Evolutionary conservation across 2,888 invertebrate species (phyloP), one percentile per base, ranked within the genome.

Genomic region (Lepidocyrtoides sp.): DNA sequence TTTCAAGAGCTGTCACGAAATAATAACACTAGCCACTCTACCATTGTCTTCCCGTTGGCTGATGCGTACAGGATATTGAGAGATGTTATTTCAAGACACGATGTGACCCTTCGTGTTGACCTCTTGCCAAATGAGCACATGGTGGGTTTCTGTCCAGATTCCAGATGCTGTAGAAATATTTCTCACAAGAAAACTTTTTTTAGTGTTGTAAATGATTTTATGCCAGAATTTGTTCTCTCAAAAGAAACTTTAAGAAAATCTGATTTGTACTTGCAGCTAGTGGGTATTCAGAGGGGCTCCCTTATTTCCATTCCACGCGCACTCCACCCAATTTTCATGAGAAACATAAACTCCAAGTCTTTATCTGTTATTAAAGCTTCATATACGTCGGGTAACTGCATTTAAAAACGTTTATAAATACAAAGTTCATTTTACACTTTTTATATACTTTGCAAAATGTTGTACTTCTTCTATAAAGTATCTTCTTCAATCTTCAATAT

Each of bases 41-140:
- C 94, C 57, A 94, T 95, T 51, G 94, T 94, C 54, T 94, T 94
- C 82, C 93, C 94, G 5, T 82, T 94, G 92, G 94, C 94, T 29
- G 95, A 95, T 88, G 95, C 95, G 32, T 95, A 94, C 91, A 93
- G 94, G 36, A 94, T 95, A 54, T 94, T 95, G 8, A 94, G 94
- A 20, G 94, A 94, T 90, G 94, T 95, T 63, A 95, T 94, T 20
- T 94, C 94, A 29, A 93, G 94, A 17, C 94, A 95, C 75, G 94
- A 95, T 88, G 94, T 95, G 32, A 94, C 94, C 12, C 91, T 95
- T 8, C 91, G 94, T 20, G 94, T 95, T 77, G 94, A 94, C 79
- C 88, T 94, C 20, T 92, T 93, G n/a, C 94, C 94, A 0, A 94
- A 93, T 44, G 94, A 94, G 81, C 94, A 94, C 85, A 94, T 94